These are phyloP conservation scores for Lophotis ruficrista DNA, from an alignment of 2,113 vertebrate genomes.

Conservation along the genomic window DNA sequence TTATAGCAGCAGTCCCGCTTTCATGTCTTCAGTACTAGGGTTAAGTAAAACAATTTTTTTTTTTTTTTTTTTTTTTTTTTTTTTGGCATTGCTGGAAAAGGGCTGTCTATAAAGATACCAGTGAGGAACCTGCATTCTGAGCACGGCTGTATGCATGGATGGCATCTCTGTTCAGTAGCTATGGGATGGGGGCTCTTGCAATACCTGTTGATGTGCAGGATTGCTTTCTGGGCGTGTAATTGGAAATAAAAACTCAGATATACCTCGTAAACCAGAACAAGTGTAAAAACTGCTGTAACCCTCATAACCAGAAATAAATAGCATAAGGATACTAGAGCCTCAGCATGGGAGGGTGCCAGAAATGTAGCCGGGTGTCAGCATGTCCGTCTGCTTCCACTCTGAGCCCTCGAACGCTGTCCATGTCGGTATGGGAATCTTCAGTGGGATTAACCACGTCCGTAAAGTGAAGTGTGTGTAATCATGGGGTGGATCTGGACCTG, in stretches of 20 bases:
- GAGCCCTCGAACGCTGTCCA: not conserved
- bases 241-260: not conserved
- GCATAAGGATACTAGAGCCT: not conserved
- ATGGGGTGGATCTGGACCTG: not conserved
- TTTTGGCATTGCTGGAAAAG: not conserved
- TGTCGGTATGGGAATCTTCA: not conserved
- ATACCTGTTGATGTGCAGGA: accelerated
- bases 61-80: no score
- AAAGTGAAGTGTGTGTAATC: slow-evolving; percentile 10
- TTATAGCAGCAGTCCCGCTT: not conserved
- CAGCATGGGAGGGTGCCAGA: not conserved
- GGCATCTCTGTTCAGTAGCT: not conserved
- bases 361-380: not conserved
- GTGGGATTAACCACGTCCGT: not conserved
- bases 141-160: not conserved
- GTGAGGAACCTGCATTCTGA: not conserved
- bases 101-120: not conserved
- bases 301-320: not conserved
- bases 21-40: not conserved
- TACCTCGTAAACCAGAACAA: not conserved
- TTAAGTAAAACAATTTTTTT: not conserved
- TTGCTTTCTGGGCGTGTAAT: not conserved
- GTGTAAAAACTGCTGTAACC: not conserved
- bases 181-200: not conserved
- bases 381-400: not conserved